phyloP scores from a whole-genome alignment of 2,113 vertebrate genomes.

The Odocoileus virginianus region DNA sequence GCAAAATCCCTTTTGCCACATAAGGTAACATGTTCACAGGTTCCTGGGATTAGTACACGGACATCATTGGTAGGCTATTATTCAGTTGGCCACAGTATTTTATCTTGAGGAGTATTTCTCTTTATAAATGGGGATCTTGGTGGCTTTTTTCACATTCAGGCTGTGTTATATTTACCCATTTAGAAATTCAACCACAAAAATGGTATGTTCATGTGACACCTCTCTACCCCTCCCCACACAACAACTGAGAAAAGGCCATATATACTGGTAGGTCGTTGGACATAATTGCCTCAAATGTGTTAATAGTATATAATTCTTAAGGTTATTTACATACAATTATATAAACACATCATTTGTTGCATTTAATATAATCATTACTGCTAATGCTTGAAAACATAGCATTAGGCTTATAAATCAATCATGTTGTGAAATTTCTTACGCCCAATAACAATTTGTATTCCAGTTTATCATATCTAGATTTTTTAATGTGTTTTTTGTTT shows the following conservation, averaged over 20 bases:
- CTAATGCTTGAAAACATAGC: constrained; percentile 13
- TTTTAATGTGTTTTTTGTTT: neutral
- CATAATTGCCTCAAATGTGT: neutral
- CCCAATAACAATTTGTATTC: neutral
- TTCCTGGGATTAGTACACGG: neutral
- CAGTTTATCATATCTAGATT: neutral
- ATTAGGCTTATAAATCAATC: constrained; percentile 12
- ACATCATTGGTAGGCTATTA: neutral
- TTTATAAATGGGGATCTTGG: neutral
- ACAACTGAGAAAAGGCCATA: constrained; percentile 15
- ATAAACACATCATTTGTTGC: neutral
- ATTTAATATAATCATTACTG: constrained; percentile 6
- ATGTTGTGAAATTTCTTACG: neutral
- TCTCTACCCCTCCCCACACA: neutral
- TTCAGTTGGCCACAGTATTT: neutral
- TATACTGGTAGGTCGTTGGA: neutral
- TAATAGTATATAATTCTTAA: constrained; percentile 22
- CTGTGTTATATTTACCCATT: neutral
- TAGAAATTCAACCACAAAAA: neutral
- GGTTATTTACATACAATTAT: constrained; percentile 6
- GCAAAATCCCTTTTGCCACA: neutral
- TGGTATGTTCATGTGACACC: neutral
- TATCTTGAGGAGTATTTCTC: neutral
- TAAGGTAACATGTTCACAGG: neutral
- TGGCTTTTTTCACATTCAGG: neutral